These are phyloP conservation scores for Ptychadena robeensis DNA, from an alignment of 2,797 vertebrate genomes.

Conservation along the genomic window DNA sequence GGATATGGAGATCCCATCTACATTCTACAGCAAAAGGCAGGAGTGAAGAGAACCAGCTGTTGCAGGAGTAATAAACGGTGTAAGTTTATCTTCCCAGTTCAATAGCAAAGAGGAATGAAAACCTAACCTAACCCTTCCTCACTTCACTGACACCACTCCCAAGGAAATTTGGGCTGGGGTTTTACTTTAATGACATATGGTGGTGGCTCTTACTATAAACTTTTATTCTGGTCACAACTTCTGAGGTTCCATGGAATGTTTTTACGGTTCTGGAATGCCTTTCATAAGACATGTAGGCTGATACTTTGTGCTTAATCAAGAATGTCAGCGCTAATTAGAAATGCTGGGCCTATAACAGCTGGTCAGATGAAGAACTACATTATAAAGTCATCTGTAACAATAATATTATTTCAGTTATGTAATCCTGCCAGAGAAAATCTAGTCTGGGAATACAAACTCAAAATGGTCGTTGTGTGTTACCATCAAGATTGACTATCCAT, in stretches of 20 bases:
- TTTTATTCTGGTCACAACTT: neutral
- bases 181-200: too few relatives aligned
- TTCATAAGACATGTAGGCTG: neutral
- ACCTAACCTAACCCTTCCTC: neutral
- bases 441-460: neutral
- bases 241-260: neutral
- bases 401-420: slow-evolving; percentile 32
- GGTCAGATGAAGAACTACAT: slow-evolving; percentile 13
- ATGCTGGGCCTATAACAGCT: slow-evolving; percentile 8
- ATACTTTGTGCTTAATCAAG: slow-evolving; percentile 7
- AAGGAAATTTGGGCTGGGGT: neutral
- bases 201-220: neutral
- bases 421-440: neutral
- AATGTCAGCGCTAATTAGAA: slow-evolving; percentile 15
- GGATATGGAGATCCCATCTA: too few relatives aligned
- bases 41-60: too few relatives aligned
- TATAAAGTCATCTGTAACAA: slow-evolving; percentile 33
- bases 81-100: neutral
- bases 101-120: neutral
- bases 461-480: neutral
- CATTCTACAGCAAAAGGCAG: too few relatives aligned
- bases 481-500: too few relatives aligned
- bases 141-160: too few relatives aligned
- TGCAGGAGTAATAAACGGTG: too few relatives aligned
- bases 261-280: slow-evolving; percentile 27